Percentiles rank a stretch among this genome's conserved stretches.
Conservation (phyloP, 2,113 vertebrate species). For the Cyanoliseus patagonus region DNA sequence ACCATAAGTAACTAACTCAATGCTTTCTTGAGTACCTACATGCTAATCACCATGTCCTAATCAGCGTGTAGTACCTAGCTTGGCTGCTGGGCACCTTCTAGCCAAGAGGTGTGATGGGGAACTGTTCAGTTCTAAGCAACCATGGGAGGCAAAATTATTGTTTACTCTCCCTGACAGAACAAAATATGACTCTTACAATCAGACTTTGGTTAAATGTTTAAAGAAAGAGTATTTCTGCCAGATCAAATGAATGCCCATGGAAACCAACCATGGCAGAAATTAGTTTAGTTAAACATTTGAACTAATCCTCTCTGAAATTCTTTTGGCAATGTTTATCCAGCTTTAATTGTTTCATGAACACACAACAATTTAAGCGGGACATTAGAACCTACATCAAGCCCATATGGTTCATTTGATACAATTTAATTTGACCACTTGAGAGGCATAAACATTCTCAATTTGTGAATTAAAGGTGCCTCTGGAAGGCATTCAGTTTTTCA, state of each 20-base stretch:
- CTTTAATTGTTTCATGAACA: conserved; percentile 43
- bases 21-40: background rate
- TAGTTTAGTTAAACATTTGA: conserved; percentile 43
- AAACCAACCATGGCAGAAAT: background rate
- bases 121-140: background rate
- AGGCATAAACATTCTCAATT: conserved; percentile 45
- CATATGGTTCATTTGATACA: background rate
- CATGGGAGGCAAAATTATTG: background rate
- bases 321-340: conserved; percentile 36
- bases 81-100: background rate
- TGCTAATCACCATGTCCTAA: background rate
- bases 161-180: background rate
- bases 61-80: background rate
- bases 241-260: background rate
- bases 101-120: background rate
- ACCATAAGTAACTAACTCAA: background rate
- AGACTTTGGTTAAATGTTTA: background rate
- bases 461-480: conserved; percentile 45
- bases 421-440: conserved; percentile 65
- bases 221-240: conserved; percentile 19
- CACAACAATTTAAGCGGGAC: conserved; percentile 14
- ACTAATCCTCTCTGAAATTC: conserved; percentile 45
- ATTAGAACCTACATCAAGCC: conserved; percentile 27
- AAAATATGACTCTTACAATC: background rate
- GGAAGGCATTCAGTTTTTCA: conserved; percentile 38